Evolutionary conservation across 1,140 invertebrate genomes (phyloP), one percentile per base, ranked within the genome.

Genomic region (Cydia pomonella): DNA sequence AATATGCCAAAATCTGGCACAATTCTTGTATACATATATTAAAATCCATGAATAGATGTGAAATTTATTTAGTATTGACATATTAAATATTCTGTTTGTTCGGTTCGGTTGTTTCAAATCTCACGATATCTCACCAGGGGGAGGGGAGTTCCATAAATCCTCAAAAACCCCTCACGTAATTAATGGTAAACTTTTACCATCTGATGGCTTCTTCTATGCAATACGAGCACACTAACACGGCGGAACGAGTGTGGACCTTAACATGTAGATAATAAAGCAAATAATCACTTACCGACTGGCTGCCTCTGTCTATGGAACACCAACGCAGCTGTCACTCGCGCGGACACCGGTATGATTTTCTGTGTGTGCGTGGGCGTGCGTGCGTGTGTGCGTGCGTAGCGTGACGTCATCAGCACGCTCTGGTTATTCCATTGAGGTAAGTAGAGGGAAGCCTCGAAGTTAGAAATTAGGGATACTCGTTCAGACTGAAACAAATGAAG

Each of bases 231-330:
- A 10, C 33, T 38, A 38, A 38, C 7, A 38, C 33, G 33, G 7
- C 7, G 33, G 16, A 16, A 47, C 3, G 13, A 47, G 16, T 4
- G 4, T 47, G 3, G 16, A 47, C 44, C 41, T 47, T 47, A 47
- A 47, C 13, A 16, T 47, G 1, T 16, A 16, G 0, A 16, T 47
- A 47, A 18, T 18, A 18, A n/a, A 18, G 47, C 18, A 0, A 12
- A 59, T 1, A 44, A 29, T 16, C 18, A 92, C 84, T 87, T 89
- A 95, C 94, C 93, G 80, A 95, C 92, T 16, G 96, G 96, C 89
- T 97, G 97, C 71, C 95, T 92, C 86, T 96, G 96, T 73, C 95
- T 92, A 87, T 97, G 96, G 88, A 94, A 97, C 41, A 96, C 94
- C 72, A 96, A 94, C 76, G 96, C 94, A 79, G 95, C 94, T 81